Evolutionary conservation across 2,888 invertebrate species (phyloP).

Genomic region (Apoda limacodes): DNA sequence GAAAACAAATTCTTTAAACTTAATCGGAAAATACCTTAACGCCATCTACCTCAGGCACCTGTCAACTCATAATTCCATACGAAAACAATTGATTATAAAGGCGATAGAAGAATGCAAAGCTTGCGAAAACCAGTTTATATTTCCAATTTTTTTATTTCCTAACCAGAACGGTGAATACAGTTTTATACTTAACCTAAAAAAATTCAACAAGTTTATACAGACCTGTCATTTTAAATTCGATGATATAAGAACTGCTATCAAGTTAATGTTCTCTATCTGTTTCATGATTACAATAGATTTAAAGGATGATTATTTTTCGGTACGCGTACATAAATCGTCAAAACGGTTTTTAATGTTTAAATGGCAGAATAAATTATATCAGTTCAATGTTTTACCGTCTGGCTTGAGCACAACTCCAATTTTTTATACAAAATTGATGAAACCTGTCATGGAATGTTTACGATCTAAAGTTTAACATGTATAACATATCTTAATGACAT

Average conservation of each 20-base stretch:
- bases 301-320: constrained; percentile 10
- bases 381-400: not conserved
- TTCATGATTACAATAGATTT: constrained; percentile 10
- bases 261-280: constrained; percentile 1
- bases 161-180: too few relatives aligned
- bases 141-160: too few relatives aligned
- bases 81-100: too few relatives aligned
- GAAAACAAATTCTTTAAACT: too few relatives aligned
- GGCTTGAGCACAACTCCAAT: not conserved
- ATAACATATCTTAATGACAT: not conserved
- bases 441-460: not conserved
- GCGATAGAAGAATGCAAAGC: too few relatives aligned
- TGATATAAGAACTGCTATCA: constrained; percentile 6
- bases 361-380: not conserved
- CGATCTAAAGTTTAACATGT: not conserved
- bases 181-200: constrained; percentile 12
- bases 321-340: constrained; percentile 2
- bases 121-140: too few relatives aligned
- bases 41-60: too few relatives aligned
- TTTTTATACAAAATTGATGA: not conserved
- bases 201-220: constrained; percentile 8
- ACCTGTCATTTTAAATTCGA: constrained; percentile 11
- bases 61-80: too few relatives aligned
- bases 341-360: not conserved
- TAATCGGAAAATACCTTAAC: too few relatives aligned